phyloP scores from a whole-genome alignment of 2,888 invertebrate species.

The Heliothis peltigera region DNA sequence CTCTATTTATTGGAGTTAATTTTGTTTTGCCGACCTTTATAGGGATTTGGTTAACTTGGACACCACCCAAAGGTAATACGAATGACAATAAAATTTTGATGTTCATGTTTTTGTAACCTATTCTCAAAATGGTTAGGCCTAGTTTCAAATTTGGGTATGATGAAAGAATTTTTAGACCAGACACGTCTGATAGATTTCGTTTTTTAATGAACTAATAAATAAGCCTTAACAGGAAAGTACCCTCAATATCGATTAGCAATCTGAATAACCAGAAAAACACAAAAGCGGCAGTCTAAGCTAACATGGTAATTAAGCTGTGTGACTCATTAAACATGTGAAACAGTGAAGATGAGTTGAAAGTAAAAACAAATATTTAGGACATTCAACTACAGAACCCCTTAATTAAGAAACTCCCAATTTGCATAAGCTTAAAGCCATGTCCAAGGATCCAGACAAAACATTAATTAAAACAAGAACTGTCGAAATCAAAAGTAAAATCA shows the following conservation, averaged over 20 bases:
- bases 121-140: conserved; percentile 19
- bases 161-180: background rate
- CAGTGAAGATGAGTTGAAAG: background rate
- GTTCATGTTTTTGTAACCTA: conserved; percentile 31
- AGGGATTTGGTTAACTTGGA: conserved; percentile 57
- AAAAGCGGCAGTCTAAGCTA: too few species aligned
- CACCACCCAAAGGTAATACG: conserved; percentile 41
- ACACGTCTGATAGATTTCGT: background rate
- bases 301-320: too few species aligned
- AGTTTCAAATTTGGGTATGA: conserved; percentile 11
- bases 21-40: conserved; percentile 56
- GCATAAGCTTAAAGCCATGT: background rate
- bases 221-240: too few species aligned
- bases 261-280: too few species aligned
- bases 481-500: conserved; percentile 54
- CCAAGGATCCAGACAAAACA: conserved; percentile 22
- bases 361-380: background rate
- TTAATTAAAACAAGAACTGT: conserved; percentile 52
- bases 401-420: background rate
- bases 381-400: background rate
- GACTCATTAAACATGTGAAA: too few species aligned
- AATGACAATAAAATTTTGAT: conserved; percentile 48
- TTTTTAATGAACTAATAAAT: background rate
- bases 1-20: conserved; percentile 52
- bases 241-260: too few species aligned